phyloP scores from a whole-genome alignment of 2,797 vertebrate species.

The Enteromius afrohamiltoni region DNA sequence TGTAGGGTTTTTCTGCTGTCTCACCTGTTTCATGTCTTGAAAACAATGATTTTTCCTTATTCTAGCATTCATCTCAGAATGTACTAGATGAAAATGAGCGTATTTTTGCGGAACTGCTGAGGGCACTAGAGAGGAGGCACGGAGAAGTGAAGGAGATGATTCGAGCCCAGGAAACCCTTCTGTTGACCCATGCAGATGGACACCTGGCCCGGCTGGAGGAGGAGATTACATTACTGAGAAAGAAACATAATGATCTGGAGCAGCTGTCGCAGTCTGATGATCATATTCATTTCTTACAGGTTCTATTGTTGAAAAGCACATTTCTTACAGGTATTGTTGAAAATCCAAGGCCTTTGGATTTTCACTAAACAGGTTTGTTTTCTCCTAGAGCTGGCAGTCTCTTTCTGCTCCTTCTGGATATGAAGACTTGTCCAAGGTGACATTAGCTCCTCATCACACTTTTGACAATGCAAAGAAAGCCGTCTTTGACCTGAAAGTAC shows the following conservation, averaged over 20 bases:
- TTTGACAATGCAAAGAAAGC: constrained; percentile 80
- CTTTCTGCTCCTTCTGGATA: constrained; percentile 81
- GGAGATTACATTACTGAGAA: constrained; percentile 82
- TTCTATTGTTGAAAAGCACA: constrained; percentile 60
- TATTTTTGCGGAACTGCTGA: constrained; percentile 78
- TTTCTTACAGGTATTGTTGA: constrained; percentile 65
- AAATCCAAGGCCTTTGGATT: not conserved
- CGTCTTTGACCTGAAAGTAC: constrained; percentile 73
- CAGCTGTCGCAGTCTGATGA: constrained; percentile 79
- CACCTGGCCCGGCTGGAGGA: constrained; percentile 80
- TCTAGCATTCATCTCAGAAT: constrained; percentile 76
- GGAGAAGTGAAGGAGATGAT: constrained; percentile 79
- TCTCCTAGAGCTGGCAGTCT: constrained; percentile 78
- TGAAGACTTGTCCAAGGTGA: constrained; percentile 78
- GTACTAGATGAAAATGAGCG: constrained; percentile 78
- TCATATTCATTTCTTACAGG: constrained; percentile 78
- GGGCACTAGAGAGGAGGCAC: constrained; percentile 76
- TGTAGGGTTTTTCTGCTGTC: not conserved
- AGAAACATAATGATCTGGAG: constrained; percentile 74
- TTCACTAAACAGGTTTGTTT: constrained; percentile 3
- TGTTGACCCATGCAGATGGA: constrained; percentile 66
- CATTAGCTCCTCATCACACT: constrained; percentile 72
- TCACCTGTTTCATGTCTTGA: not conserved
- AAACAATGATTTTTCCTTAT: not conserved
- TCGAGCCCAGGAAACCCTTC: constrained; percentile 71